Percentiles rank a stretch among this genome's conserved stretches.
Evolutionary conservation across 1,140 invertebrate genomes (phyloP).

Genomic region (Tribolium madens): DNA sequence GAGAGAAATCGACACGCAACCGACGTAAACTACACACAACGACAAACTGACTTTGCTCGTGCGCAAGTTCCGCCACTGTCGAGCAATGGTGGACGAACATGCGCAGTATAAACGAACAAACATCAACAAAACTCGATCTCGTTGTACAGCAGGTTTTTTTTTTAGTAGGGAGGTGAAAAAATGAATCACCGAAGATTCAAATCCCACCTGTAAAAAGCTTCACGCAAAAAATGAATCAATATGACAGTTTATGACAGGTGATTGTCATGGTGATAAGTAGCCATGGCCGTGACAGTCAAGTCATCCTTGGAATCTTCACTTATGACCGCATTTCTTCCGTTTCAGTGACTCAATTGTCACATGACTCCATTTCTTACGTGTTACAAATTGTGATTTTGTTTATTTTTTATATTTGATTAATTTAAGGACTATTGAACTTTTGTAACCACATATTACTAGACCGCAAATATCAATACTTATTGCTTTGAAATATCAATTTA

Average conservation of each 20-base stretch:
- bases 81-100: slow-evolving; percentile 39
- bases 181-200: not conserved
- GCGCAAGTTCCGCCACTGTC: slow-evolving; percentile 24
- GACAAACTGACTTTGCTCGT: slow-evolving; percentile 36
- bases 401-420: not conserved
- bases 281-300: not conserved
- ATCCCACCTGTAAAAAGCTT: not conserved
- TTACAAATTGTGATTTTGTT: not conserved
- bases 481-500: not conserved
- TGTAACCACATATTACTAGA: slow-evolving; percentile 1
- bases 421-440: slow-evolving; percentile 7
- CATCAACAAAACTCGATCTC: slow-evolving; percentile 35
- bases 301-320: not conserved
- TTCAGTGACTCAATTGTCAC: not conserved
- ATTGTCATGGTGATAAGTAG: not conserved
- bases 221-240: not conserved
- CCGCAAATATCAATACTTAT: slow-evolving; percentile 17
- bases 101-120: not conserved
- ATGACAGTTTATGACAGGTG: not conserved
- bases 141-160: not conserved
- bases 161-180: not conserved
- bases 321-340: slow-evolving; percentile 4
- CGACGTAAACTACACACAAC: slow-evolving; percentile 33
- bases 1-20: slow-evolving; percentile 28
- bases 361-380: not conserved